These are phyloP conservation scores for Myiagra hebetior DNA, from an alignment of 2,113 vertebrate species.

Conservation along the genomic window DNA sequence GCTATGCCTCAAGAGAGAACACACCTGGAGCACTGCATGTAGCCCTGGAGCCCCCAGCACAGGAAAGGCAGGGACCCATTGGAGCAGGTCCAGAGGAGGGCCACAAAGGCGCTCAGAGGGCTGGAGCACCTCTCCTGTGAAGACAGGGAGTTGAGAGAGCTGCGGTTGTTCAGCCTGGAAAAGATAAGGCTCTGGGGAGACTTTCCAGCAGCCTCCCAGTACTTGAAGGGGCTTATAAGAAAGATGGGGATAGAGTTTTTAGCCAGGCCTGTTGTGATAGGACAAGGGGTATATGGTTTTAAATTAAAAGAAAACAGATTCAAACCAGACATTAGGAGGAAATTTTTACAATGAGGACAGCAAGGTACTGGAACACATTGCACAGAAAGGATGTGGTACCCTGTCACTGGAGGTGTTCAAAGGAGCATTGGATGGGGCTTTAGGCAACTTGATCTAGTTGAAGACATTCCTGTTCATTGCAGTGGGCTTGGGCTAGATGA, in stretches of 20 bases:
- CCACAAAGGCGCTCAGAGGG: neutral
- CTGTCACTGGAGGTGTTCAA: neutral
- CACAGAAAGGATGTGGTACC: neutral
- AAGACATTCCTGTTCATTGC: neutral
- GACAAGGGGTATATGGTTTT: neutral
- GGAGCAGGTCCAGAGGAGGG: neutral
- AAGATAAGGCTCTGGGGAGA: neutral
- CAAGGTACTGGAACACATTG: neutral
- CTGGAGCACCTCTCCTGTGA: neutral
- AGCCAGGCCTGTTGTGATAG: neutral
- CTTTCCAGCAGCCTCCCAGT: neutral
- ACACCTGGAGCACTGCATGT: neutral
- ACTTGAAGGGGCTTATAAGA: neutral
- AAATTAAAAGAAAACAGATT: neutral
- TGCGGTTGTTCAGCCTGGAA: neutral
- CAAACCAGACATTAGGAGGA: neutral
- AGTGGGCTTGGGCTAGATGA: neutral
- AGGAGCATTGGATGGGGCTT: neutral
- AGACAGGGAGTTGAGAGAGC: neutral
- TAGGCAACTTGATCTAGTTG: neutral
- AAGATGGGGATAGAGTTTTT: neutral
- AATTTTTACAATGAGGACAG: neutral
- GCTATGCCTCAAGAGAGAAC: accelerated
- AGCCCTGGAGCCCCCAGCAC: neutral
- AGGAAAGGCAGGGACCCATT: neutral